Conservation (phyloP, 2,888 invertebrate genomes). For the Oxycera nigricornis region DNA sequence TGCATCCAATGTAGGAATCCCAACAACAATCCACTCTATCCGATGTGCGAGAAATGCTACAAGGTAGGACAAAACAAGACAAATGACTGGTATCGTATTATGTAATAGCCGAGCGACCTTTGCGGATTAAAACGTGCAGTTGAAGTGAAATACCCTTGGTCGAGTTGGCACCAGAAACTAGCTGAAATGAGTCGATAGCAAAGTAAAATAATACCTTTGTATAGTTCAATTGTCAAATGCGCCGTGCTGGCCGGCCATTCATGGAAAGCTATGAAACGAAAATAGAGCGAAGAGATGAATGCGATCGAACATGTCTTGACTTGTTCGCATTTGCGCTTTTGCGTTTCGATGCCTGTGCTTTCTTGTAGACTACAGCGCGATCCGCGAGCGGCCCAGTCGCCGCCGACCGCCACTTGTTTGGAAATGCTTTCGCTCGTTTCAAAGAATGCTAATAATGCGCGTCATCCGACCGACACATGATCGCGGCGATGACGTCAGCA, state of each 20-base stretch:
- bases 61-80: conserved; percentile 69
- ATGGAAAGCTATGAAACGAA: conserved; percentile 38
- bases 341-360: conserved; percentile 29
- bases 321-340: conserved; percentile 42
- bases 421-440: conserved; percentile 38
- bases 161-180: conserved; percentile 25
- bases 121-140: background rate
- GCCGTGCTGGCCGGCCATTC: conserved; percentile 23
- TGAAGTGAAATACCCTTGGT: background rate
- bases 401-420: conserved; percentile 38
- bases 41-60: conserved; percentile 75
- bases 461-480: conserved; percentile 36
- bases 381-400: background rate
- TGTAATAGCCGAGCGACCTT: background rate
- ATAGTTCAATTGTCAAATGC: conserved; percentile 28
- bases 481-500: conserved; percentile 26
- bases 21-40: conserved; percentile 70
- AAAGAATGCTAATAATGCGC: conserved; percentile 28
- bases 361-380: background rate
- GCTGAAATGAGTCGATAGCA: conserved; percentile 11
- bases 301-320: conserved; percentile 46
- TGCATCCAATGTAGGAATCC: conserved; percentile 70
- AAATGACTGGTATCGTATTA: conserved; percentile 24
- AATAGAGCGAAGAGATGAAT: conserved; percentile 39
- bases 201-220: background rate